Base-by-base conservation (phyloP, 2,888 invertebrate genomes). In the Eustalomyia histrio region DNA sequence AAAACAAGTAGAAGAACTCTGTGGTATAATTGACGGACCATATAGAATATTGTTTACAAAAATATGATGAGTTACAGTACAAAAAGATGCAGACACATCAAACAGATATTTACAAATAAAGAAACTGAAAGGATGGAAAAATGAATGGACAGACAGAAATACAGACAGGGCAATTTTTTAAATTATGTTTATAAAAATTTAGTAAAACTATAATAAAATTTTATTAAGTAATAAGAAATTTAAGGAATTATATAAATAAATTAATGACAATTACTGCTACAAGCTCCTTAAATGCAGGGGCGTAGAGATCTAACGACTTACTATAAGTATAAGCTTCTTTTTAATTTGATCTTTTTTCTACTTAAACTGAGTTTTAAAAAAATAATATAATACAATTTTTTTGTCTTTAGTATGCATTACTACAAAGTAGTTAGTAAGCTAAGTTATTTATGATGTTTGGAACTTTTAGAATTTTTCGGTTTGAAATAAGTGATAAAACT, bases 41-140 rank as follows among this genome's bases (percentile, higher is more conserved):
- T 72, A 55, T 60, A 64, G 65, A 72, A 58, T 72, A 24, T 35
- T 39, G 60, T 69, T 6, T 58, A 39, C 6, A 65, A 24, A 68
- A 65, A 55, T 71, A 78, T 81, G 78, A 81, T 81, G 78, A 75
- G 74, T 72, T 61, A 17, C 71, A 78, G 21, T 16, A 61, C 17
- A n/a, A 53, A 63, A 33, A 69, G 53, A 17, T 53, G 50, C 67
- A 76, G 65, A 75, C 80, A 53, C 72, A 73, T 73, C 55, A 72
- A 72, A 73, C 76, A 67, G 67, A 76, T 24, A 71, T 63, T 71
- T 47, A 5, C n/a, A 47, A 47, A 50, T 18, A 52, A 67, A 47
- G 18, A 58, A 29, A 50, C 24, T n/a, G n/a, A 14, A 47, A 47
- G 2, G n/a, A 47, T n/a, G 52, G 33, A 67, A 60, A 43, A 24